Conservation (phyloP, 2,888 invertebrate genomes). For the Rambutsinella grinnellia region DNA sequence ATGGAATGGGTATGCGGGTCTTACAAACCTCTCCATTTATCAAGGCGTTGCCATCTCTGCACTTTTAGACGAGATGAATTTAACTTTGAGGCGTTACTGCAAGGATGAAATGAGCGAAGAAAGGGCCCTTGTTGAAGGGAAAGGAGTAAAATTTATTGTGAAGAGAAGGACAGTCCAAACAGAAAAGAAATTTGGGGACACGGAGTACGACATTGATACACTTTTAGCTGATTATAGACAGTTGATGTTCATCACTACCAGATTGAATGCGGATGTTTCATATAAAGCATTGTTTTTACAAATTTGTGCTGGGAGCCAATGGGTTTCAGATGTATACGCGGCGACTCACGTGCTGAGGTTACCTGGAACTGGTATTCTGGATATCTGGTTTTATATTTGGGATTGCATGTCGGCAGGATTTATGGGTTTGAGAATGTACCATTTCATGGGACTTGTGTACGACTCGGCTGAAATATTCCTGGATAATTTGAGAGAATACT, state of each 20-base stretch:
- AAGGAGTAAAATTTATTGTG: too few species aligned
- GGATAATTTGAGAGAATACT: neutral
- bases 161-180: neutral
- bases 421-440: constrained; percentile 4
- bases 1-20: constrained; percentile 5
- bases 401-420: constrained; percentile 15
- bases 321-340: constrained; percentile 16
- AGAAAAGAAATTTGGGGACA: neutral
- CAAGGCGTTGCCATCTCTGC: constrained; percentile 9
- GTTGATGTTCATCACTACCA: neutral
- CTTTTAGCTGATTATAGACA: constrained; percentile 5
- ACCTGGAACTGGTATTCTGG: constrained; percentile 8
- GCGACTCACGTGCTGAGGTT: constrained; percentile 5
- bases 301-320: constrained; percentile 9
- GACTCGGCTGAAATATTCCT: constrained; percentile 2
- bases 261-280: constrained; percentile 9
- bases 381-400: constrained; percentile 19
- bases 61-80: constrained; percentile 8
- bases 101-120: neutral
- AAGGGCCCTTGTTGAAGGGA: too few species aligned
- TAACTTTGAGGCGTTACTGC: neutral
- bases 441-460: constrained; percentile 13
- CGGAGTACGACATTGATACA: constrained; percentile 1
- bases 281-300: constrained; percentile 10
- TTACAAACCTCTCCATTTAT: neutral